Percentiles rank a stretch among this genome's conserved stretches.
Evolutionary conservation across 2,888 invertebrate genomes (phyloP).

Genomic region (Molanna angustata): DNA sequence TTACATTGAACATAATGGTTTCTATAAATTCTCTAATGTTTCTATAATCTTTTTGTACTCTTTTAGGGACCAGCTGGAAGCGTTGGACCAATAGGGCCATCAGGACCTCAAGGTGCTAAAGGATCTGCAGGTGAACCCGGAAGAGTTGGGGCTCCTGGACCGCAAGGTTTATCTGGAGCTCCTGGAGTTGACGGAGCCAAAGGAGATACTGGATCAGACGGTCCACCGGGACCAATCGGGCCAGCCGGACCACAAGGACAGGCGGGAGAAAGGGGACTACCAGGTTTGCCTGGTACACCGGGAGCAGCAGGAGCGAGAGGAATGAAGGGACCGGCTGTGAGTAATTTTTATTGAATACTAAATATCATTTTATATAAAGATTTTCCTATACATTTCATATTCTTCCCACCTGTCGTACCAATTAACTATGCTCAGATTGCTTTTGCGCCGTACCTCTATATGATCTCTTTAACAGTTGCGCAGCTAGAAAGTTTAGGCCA

Average conservation of each 20-base stretch:
- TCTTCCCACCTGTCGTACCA: too few relatives aligned
- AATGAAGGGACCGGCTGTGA: slow-evolving; percentile 60
- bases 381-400: too few relatives aligned
- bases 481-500: too few relatives aligned
- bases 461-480: too few relatives aligned
- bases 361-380: too few relatives aligned
- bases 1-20: too few relatives aligned
- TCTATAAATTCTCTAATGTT: too few relatives aligned
- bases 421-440: too few relatives aligned
- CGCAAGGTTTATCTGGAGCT: slow-evolving; percentile 67
- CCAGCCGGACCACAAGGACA: slow-evolving; percentile 67
- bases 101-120: slow-evolving; percentile 68
- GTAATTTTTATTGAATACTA: too few relatives aligned
- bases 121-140: slow-evolving; percentile 70
- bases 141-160: slow-evolving; percentile 63
- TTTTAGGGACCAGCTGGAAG: slow-evolving; percentile 68
- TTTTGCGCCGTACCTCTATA: too few relatives aligned
- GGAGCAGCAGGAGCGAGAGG: slow-evolving; percentile 67
- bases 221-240: slow-evolving; percentile 67
- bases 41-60: slow-evolving; percentile 11
- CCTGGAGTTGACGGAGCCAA: slow-evolving; percentile 71
- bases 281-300: slow-evolving; percentile 61
- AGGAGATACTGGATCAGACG: slow-evolving; percentile 70
- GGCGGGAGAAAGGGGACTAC: slow-evolving; percentile 63
- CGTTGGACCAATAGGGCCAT: slow-evolving; percentile 63